Percentiles rank a stretch among this genome's conserved stretches.
Conservation (phyloP, 1,140 invertebrate genomes). For the Brachionus sp. region DNA sequence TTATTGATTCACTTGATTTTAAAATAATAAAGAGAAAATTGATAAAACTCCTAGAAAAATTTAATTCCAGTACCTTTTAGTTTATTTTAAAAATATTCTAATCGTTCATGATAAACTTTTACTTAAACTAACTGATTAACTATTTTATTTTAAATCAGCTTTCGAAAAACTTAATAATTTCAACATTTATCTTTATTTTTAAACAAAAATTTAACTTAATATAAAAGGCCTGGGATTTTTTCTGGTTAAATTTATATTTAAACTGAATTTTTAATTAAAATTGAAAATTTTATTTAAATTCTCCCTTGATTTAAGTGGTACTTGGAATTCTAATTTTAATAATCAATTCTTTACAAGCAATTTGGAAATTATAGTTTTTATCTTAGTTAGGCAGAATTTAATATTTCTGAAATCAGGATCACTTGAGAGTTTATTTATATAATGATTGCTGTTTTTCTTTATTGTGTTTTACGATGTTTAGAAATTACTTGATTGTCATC, state of each 20-base stretch:
- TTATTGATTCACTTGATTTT: too few relatives aligned
- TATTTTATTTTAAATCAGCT: not conserved
- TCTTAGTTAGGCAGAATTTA: not conserved
- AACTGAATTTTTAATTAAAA: not conserved
- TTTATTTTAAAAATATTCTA: too few relatives aligned
- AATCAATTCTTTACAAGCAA: not conserved
- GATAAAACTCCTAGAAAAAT: too few relatives aligned
- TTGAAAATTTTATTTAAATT: not conserved
- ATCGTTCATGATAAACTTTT: too few relatives aligned
- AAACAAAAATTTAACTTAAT: not conserved
- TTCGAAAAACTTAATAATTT: not conserved
- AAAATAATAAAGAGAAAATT: too few relatives aligned
- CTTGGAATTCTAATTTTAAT: not conserved
- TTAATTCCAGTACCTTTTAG: too few relatives aligned
- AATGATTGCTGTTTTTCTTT: not conserved
- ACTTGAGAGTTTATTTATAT: not conserved
- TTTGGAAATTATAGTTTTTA: not conserved
- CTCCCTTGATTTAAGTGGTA: constrained; percentile 1
- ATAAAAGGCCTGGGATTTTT: not conserved
- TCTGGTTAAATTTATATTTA: not conserved
- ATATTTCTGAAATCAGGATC: not conserved
- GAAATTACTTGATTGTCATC: not conserved
- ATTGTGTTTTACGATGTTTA: not conserved
- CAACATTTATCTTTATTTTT: not conserved
- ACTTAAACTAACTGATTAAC: too few relatives aligned